A percentile compares a stretch with the other conserved stretches of the same genome.
phyloP scores from a whole-genome alignment of 2,797 vertebrate species.

The Helicolenus hilgendorfi region DNA sequence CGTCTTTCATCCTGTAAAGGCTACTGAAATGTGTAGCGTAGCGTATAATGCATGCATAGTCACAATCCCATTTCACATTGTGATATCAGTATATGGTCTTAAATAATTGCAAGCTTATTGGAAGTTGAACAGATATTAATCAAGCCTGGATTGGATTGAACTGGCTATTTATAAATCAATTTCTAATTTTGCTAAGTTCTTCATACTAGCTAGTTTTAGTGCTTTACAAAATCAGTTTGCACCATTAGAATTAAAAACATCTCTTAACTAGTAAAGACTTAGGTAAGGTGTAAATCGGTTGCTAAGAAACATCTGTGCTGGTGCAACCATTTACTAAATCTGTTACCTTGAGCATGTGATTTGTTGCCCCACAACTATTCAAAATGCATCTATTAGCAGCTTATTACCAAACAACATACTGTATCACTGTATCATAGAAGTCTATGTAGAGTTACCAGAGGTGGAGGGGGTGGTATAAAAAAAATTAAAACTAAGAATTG shows the following conservation, averaged over 20 bases:
- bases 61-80: background rate
- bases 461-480: background rate
- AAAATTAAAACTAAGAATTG: background rate
- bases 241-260: no score
- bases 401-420: background rate
- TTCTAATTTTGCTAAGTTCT: no score
- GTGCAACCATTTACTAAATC: background rate
- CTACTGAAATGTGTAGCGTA: background rate
- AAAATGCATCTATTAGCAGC: background rate
- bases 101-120: background rate
- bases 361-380: background rate
- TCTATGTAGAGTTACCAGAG: background rate
- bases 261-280: no score
- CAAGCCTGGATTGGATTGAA: no score
- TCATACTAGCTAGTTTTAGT: no score
- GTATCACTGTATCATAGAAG: background rate
- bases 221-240: no score
- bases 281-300: no score
- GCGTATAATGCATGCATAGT: background rate
- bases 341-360: background rate
- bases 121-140: no score
- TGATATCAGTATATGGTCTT: background rate
- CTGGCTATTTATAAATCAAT: no score
- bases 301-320: background rate
- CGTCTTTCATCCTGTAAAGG: background rate